Conservation (phyloP, 2,888 invertebrate species). For the Hydrotaea cyrtoneurina region DNA sequence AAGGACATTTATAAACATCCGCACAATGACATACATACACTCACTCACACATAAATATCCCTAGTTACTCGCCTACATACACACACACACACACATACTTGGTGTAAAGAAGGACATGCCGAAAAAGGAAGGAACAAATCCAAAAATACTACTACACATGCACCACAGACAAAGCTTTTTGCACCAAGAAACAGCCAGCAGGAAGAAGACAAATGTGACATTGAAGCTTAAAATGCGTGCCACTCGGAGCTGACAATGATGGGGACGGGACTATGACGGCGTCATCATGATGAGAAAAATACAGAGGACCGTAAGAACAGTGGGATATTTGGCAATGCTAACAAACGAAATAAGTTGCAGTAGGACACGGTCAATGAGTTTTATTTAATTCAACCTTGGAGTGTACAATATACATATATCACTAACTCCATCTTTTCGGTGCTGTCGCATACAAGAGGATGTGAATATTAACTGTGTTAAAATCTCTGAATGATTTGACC, state of each 20-base stretch:
- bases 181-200: neutral
- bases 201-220: conserved; percentile 53
- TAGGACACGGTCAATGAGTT: too few relatives aligned
- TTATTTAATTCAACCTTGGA: too few relatives aligned
- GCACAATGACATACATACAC: neutral
- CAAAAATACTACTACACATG: conserved; percentile 12
- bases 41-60: neutral
- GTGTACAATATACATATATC: too few relatives aligned
- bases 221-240: conserved; percentile 65
- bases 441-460: too few relatives aligned
- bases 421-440: too few relatives aligned
- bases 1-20: conserved; percentile 59
- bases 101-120: neutral
- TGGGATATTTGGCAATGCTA: too few relatives aligned
- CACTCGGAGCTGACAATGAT: conserved; percentile 39
- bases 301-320: neutral
- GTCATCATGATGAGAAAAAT: too few relatives aligned
- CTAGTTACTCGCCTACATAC: neutral
- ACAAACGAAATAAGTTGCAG: too few relatives aligned
- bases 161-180: conserved; percentile 4
- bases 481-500: too few relatives aligned
- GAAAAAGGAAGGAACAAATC: conserved; percentile 4
- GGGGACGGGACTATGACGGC: conserved; percentile 10
- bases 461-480: too few relatives aligned
- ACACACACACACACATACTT: neutral